Base-by-base conservation (phyloP, 2,888 invertebrate genomes). In the Spodoptera littoralis region DNA sequence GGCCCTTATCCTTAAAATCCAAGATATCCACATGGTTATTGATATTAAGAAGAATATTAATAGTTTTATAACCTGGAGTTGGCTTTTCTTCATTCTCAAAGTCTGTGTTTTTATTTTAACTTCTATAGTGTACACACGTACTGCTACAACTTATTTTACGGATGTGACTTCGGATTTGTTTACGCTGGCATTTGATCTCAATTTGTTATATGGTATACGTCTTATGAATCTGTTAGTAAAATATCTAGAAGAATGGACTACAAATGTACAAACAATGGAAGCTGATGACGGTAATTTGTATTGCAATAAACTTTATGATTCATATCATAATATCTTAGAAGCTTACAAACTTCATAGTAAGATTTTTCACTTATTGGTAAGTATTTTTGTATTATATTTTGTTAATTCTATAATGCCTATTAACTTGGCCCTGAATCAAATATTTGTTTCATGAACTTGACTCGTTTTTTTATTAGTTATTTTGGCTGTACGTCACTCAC, bases 261-360 rank as follows among this genome's bases (percentile, higher is more conserved):
- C 27, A 8, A 43, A 24, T 24, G 9, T 44, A 24, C n/a, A 4
- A 2, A 11, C 9, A n/a, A 24, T 27, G n/a, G 11, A 52, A n/a
- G 12, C 6, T 18, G 43, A n/a, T 4, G 24, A 52, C 8, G 18
- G 42, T n/a, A 11, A 24, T 8, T n/a, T 27, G n/a, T 13, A 52
- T 42, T 43, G 24, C n/a, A 24, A 27, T 9, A 53, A 53, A 27
- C 12, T 53, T 11, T 2, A 27, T 44, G 22, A 13, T 11, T 13
- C 13, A 9, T 53, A 53, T 30, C 13, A 11, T 5, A 27, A 44
- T 11, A 53, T 53, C 27, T 53, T 53, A 13, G 44, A 44, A 30
- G 53, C 53, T 27, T 53, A 44, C 11, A 27, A 44, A 27, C 9
- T 53, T 4, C 30, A 27, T 44, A 44, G 27, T 11, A 27, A 11